Base-by-base conservation (phyloP, 2,888 invertebrate species). In the Ochropacha duplaris region DNA sequence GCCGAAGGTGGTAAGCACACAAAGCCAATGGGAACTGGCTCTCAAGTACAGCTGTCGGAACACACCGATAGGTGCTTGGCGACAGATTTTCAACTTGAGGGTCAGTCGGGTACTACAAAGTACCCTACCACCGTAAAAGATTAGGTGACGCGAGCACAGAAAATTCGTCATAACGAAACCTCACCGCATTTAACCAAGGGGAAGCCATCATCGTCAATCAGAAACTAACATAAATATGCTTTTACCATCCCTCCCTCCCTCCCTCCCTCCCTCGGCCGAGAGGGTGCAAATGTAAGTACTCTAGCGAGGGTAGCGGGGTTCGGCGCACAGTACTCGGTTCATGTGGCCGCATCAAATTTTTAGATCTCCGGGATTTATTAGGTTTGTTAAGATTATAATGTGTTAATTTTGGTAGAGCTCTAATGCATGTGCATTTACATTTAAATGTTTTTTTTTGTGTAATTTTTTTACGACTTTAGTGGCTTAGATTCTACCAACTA, bases 201-300 rank as follows among this genome's bases (percentile, higher is more conserved):
- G 82, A 81, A 81, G 75, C 76, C 84, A 82, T 84, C 84, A 81
- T 83, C 87, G 87, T 87, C 86, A 88, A 86, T 90, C 90, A 86
- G 87, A 81, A 86, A 86, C 87, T 87, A 86, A 91, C 91, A 91
- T 90, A 91, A 90, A 90, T 90, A 91, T 90, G 90, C 91, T 91
- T 89, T 84, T 83, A 83, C 81, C 78, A 62, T 58, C 63, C 36
- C 68, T 70, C 72, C 71, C 63, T 51, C 62, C 61, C 28, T 9
- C 8, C 28, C 28, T 11, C 28, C 9, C 58, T 19, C 59, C 54
- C 55, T 58, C 22, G 58, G 50, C 62, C 19, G 54, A 49, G 54
- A 66, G 66, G 66, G 68, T 55, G 61, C 55, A 36, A 36, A 36
- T 24, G 50, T 36, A 36, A 36, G 59, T 62, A 62, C 60, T 56